These are phyloP conservation scores for Sinella curviseta DNA, from an alignment of 1,140 invertebrate species.

Conservation along the genomic window DNA sequence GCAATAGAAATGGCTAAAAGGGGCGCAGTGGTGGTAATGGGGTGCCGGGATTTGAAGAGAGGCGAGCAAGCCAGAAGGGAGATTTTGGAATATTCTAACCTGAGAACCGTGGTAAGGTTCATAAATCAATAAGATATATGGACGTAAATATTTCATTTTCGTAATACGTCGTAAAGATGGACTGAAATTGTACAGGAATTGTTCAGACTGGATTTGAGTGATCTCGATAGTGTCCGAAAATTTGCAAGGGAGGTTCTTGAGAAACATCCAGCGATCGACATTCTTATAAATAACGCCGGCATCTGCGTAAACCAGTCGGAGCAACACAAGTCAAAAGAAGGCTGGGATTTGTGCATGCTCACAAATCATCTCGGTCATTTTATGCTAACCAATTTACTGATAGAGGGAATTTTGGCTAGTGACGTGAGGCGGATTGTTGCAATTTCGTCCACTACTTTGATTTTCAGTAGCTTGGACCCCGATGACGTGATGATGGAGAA, in stretches of 20 bases:
- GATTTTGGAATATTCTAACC: neutral
- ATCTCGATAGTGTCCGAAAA: slow-evolving; percentile 70
- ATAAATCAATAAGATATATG: too few species aligned
- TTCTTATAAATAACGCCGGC: too few species aligned
- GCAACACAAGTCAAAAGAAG: slow-evolving; percentile 83
- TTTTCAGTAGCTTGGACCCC: too few species aligned
- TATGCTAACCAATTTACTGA: slow-evolving; percentile 78
- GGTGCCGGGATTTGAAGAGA: slow-evolving; percentile 72
- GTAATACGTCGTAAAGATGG: slow-evolving; percentile 63
- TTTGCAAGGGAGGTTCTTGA: slow-evolving; percentile 67
- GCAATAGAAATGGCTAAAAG: slow-evolving; percentile 69
- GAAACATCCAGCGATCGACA: slow-evolving; percentile 36
- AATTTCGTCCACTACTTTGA: too few species aligned
- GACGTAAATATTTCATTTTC: too few species aligned
- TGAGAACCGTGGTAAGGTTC: too few species aligned
- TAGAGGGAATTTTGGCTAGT: too few species aligned
- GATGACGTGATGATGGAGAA: too few species aligned
- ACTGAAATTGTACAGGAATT: slow-evolving; percentile 75
- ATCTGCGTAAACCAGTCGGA: slow-evolving; percentile 75
- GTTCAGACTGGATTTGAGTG: too few species aligned
- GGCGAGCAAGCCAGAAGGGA: slow-evolving; percentile 63
- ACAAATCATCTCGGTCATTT: slow-evolving; percentile 94
- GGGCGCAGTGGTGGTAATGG: slow-evolving; percentile 77
- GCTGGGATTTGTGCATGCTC: too few species aligned
- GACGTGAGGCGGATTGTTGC: too few species aligned